Evolutionary conservation across 2,797 vertebrate genomes (phyloP).

Genomic region (Dipus sagitta): DNA sequence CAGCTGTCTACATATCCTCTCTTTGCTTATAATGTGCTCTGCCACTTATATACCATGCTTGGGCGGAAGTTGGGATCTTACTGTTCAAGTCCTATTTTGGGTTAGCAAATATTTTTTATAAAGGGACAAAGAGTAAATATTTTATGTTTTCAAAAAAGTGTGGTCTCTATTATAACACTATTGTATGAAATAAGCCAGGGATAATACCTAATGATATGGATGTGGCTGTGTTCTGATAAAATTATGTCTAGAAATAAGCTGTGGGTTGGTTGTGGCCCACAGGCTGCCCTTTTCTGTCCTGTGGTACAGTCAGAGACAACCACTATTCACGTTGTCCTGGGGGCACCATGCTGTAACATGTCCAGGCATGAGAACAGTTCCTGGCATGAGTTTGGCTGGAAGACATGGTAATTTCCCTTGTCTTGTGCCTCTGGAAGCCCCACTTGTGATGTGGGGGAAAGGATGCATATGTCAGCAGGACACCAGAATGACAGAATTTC

Average conservation of each 20-base stretch:
- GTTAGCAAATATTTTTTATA: not conserved
- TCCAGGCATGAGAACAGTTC: not conserved
- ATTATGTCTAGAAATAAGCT: not conserved
- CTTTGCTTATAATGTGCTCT: not conserved
- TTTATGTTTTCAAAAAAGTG: not conserved
- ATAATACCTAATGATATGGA: not conserved
- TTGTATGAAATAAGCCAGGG: not conserved
- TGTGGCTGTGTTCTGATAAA: not conserved
- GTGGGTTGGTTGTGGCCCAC: not conserved
- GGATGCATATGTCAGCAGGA: not conserved
- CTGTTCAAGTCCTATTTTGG: constrained; percentile 6
- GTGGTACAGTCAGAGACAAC: not conserved
- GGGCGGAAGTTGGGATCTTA: not conserved
- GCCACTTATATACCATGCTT: not conserved
- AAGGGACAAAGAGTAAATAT: not conserved
- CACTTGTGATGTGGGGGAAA: not conserved
- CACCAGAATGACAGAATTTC: not conserved
- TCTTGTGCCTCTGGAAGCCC: not conserved
- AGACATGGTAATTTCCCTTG: not conserved
- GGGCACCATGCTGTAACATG: not conserved
- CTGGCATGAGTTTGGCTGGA: not conserved
- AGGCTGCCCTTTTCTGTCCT: not conserved
- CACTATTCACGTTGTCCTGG: not conserved
- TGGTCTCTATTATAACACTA: not conserved
- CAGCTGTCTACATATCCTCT: not conserved